A percentile compares a stretch with the other conserved stretches of the same genome.
phyloP scores from a whole-genome alignment of 2,888 invertebrate genomes.

The Tetranychus truncatus region DNA sequence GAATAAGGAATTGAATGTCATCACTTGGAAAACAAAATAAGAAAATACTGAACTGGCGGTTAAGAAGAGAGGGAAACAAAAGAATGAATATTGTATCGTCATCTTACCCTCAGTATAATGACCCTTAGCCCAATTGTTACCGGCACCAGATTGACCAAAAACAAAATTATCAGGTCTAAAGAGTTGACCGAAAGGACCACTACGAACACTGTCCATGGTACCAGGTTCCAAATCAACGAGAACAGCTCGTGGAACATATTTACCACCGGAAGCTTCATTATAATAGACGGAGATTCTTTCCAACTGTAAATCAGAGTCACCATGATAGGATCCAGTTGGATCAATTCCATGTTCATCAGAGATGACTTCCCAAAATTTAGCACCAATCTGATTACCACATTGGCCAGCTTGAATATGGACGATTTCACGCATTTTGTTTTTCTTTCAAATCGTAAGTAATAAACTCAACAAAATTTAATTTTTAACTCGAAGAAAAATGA shows the following conservation, averaged over 20 bases:
- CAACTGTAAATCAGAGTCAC: slow-evolving; percentile 65
- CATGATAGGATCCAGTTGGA: slow-evolving; percentile 57
- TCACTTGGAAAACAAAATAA: background rate
- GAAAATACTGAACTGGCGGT: too few species aligned
- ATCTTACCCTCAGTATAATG: slow-evolving; percentile 39
- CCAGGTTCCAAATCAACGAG: slow-evolving; percentile 82
- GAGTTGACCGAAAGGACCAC: slow-evolving; percentile 38
- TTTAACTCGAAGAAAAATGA: background rate
- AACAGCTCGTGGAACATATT: slow-evolving; percentile 81
- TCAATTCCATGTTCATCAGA: slow-evolving; percentile 87
- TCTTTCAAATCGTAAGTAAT: background rate
- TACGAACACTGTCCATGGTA: slow-evolving; percentile 39
- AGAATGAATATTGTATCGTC: too few species aligned
- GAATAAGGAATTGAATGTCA: too few species aligned
- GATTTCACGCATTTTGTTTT: slow-evolving; percentile 13
- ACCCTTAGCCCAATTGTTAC: slow-evolving; percentile 41
- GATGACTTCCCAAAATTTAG: slow-evolving; percentile 67
- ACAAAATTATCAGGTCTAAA: slow-evolving; percentile 39
- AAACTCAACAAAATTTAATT: background rate
- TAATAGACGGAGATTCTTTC: slow-evolving; percentile 79
- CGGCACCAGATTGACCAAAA: slow-evolving; percentile 64
- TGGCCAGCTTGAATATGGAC: slow-evolving; percentile 38
- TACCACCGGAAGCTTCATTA: slow-evolving; percentile 61
- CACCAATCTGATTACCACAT: slow-evolving; percentile 39
- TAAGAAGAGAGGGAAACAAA: background rate